Conservation (phyloP, 2,113 vertebrate species). For the Tamias sibiricus region DNA sequence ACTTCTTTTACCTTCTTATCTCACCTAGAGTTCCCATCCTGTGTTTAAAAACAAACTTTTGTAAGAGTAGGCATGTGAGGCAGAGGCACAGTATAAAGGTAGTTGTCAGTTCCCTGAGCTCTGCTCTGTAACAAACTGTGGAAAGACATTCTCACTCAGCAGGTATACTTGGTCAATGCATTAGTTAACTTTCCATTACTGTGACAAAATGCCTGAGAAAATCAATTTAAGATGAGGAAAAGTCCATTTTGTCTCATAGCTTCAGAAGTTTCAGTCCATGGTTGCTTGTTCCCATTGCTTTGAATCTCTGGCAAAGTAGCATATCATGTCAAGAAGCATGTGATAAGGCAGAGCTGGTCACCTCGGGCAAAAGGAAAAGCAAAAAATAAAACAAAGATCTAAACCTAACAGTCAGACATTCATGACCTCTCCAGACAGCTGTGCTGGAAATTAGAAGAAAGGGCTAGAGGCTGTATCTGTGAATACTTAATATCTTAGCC, state of each 20-base stretch:
- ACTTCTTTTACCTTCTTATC: neutral
- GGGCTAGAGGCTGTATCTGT: neutral
- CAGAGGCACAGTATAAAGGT: accelerated
- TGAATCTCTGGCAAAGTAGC: neutral
- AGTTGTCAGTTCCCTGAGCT: accelerated
- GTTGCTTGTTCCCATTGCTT: neutral
- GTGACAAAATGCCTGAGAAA: neutral
- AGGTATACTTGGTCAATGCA: accelerated
- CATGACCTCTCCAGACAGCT: accelerated
- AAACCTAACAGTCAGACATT: neutral
- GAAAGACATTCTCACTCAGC: neutral
- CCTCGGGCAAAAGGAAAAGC: neutral
- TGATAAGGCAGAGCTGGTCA: too few species aligned
- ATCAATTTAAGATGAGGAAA: neutral
- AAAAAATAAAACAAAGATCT: neutral
- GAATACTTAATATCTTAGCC: neutral
- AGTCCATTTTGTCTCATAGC: neutral
- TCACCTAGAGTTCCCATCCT: accelerated
- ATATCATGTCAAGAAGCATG: neutral
- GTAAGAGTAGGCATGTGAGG: neutral
- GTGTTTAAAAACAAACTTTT: neutral
- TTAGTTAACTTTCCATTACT: neutral
- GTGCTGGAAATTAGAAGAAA: neutral
- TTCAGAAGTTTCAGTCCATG: neutral
- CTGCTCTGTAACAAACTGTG: neutral